A percentile compares a stretch with the other conserved stretches of the same genome.
These are phyloP conservation scores for Ichneumoninae sp. DNA, from an alignment of 2,888 invertebrate species.

Conservation along the genomic window DNA sequence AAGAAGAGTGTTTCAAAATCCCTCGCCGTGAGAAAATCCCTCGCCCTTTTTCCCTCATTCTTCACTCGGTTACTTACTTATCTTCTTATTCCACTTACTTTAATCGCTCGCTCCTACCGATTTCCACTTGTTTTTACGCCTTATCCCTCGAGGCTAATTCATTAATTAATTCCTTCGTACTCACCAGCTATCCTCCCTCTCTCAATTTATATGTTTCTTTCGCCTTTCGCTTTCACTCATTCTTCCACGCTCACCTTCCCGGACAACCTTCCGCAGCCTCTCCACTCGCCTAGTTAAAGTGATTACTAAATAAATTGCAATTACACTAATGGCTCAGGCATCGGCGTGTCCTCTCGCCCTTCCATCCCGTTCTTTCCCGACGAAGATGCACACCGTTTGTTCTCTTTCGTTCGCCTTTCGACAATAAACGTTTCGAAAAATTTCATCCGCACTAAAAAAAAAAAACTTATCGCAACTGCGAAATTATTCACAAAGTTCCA, in stretches of 20 bases:
- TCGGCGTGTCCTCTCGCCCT: constrained; percentile 37
- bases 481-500: too few relatives aligned
- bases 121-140: constrained; percentile 83
- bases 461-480: background rate
- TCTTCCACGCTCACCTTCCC: constrained; percentile 71
- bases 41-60: constrained; percentile 69
- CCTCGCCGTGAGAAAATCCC: constrained; percentile 1
- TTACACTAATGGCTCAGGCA: constrained; percentile 82
- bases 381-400: constrained; percentile 39
- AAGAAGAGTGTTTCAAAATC: constrained; percentile 29
- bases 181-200: constrained; percentile 48
- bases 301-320: constrained; percentile 84
- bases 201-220: constrained; percentile 66
- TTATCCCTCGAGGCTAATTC: constrained; percentile 83
- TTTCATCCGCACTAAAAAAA: constrained; percentile 22
- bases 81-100: constrained; percentile 83
- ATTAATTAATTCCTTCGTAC: constrained; percentile 83
- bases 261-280: constrained; percentile 78
- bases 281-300: constrained; percentile 83
- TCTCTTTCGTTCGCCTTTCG: background rate
- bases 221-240: constrained; percentile 65
- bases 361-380: constrained; percentile 13
- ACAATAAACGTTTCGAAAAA: constrained; percentile 39
- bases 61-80: constrained; percentile 81
- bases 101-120: constrained; percentile 80